Evolutionary conservation across 1,140 invertebrate species (phyloP).

Genomic region (Subanguina moxae): DNA sequence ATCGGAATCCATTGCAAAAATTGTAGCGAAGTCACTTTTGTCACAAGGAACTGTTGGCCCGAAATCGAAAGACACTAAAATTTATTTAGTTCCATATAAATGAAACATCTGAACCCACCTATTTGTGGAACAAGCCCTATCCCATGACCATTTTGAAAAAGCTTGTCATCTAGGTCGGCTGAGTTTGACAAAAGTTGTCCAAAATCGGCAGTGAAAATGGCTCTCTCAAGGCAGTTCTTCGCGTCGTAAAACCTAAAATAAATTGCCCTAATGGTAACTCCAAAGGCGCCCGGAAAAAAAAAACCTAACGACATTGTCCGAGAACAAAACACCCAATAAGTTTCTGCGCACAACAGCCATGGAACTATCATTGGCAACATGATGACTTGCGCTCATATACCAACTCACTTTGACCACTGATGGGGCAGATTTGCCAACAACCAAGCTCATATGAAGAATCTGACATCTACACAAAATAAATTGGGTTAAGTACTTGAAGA

Average conservation of each 20-base stretch:
- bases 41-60: neutral
- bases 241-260: conserved; percentile 3
- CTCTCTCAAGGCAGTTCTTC: neutral
- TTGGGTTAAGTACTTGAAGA: neutral
- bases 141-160: neutral
- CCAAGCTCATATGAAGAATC: conserved; percentile 3
- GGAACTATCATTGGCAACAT: neutral
- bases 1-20: conserved; percentile 7
- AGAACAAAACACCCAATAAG: conserved; percentile 1
- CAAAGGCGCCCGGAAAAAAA: neutral
- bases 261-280: too few species aligned
- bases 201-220: conserved; percentile 4
- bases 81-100: neutral
- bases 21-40: neutral
- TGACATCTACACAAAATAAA: conserved; percentile 3
- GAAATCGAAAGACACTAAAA: conserved; percentile 12
- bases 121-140: neutral
- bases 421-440: neutral
- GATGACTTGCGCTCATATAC: neutral
- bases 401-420: neutral
- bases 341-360: neutral
- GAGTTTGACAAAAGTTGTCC: neutral
- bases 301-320: conserved; percentile 4
- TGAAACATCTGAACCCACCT: neutral
- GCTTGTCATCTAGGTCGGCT: neutral